These are phyloP conservation scores for Caenorhabditis briggsae DNA, from an alignment of 1,140 invertebrate genomes.

Conservation along the genomic window DNA sequence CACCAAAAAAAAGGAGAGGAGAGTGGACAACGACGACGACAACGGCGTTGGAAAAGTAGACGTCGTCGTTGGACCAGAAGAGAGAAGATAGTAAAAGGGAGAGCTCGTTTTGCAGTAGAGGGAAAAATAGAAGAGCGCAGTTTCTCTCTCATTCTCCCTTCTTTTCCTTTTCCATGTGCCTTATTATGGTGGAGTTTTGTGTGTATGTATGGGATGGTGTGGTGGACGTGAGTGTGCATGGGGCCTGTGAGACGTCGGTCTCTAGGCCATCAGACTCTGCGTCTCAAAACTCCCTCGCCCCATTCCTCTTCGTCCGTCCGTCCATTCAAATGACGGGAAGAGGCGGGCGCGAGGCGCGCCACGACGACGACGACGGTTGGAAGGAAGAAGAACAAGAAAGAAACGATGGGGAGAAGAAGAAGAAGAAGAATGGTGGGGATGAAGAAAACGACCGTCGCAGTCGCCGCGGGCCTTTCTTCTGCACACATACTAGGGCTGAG, in stretches of 20 bases:
- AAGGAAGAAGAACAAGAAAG: slow-evolving; percentile 18
- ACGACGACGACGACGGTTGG: slow-evolving; percentile 35
- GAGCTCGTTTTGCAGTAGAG: slow-evolving; percentile 14
- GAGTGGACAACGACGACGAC: slow-evolving; percentile 51
- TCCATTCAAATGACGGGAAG: slow-evolving; percentile 52
- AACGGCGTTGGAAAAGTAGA: not conserved
- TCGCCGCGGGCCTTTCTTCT: slow-evolving; percentile 26
- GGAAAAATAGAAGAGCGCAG: slow-evolving; percentile 2
- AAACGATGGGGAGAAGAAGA: not conserved
- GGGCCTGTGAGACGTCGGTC: slow-evolving; percentile 34
- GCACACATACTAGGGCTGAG: slow-evolving; percentile 45
- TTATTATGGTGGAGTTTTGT: slow-evolving; percentile 44
- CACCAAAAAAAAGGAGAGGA: slow-evolving; percentile 25
- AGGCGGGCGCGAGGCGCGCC: slow-evolving; percentile 52
- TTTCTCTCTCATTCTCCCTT: slow-evolving; percentile 21
- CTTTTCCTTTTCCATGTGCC: slow-evolving; percentile 20
- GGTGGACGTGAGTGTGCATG: slow-evolving; percentile 44
- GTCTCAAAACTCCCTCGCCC: slow-evolving; percentile 24
- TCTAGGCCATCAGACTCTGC: slow-evolving; percentile 48
- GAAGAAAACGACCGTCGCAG: slow-evolving; percentile 30
- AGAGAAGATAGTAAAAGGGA: slow-evolving; percentile 4
- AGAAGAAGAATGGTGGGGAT: slow-evolving; percentile 5
- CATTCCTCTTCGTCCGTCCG: slow-evolving; percentile 36
- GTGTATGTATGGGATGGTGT: slow-evolving; percentile 42
- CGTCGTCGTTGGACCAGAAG: slow-evolving; percentile 32